Evolutionary conservation across 2,797 vertebrate species (phyloP).

Genomic region (Loris lydekkerianus): DNA sequence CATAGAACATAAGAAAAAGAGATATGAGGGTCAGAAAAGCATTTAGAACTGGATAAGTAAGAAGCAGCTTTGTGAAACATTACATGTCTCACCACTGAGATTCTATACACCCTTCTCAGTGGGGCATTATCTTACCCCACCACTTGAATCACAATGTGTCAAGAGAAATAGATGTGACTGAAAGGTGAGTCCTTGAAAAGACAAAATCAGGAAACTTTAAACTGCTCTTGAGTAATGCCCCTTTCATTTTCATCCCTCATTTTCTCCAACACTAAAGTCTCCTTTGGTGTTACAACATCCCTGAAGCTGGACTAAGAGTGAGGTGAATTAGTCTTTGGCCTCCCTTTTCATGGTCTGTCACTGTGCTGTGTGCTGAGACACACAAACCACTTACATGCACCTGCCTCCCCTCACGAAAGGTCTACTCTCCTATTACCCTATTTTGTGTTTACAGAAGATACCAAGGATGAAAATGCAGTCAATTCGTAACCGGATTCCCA

Average conservation of each 20-base stretch:
- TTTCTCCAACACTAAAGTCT: not conserved
- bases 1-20: not conserved
- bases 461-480: not conserved
- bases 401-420: not conserved
- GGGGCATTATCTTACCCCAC: not conserved
- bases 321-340: not conserved
- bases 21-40: not conserved
- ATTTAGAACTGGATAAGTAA: not conserved
- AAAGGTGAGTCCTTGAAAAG: slow-evolving; percentile 16
- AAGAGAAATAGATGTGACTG: not conserved
- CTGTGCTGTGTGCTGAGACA: not conserved
- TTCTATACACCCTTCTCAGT: not conserved
- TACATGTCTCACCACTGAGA: not conserved
- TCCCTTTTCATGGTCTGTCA: not conserved
- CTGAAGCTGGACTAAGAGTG: not conserved
- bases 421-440: not conserved
- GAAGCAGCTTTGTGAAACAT: not conserved
- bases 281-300: not conserved
- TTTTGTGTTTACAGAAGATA: slow-evolving; percentile 30
- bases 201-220: not conserved
- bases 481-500: not conserved
- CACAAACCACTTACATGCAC: not conserved
- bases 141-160: not conserved
- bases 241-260: not conserved
- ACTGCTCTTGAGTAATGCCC: not conserved